Evolutionary conservation across 1,140 invertebrate genomes (phyloP).

Genomic region (Tetragonula clypearis): DNA sequence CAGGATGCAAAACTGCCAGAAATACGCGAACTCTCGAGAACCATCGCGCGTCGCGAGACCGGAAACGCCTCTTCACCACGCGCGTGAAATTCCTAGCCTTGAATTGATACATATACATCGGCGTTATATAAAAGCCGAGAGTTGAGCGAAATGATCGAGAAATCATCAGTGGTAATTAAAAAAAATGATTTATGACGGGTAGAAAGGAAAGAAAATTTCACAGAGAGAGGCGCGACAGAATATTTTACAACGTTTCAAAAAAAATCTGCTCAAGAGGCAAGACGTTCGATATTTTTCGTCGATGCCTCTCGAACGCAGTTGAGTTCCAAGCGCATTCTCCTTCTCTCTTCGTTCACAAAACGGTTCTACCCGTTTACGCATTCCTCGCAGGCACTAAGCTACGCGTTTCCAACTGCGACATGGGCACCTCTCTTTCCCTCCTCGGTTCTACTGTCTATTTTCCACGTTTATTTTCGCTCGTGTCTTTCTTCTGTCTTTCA

Average conservation of each 20-base stretch:
- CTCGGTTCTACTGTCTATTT: neutral
- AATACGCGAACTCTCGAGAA: neutral
- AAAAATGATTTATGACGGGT: too few relatives aligned
- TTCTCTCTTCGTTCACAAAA: slow-evolving; percentile 23
- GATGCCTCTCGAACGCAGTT: neutral
- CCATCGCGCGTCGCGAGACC: neutral
- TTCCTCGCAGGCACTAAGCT: slow-evolving; percentile 48
- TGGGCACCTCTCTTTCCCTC: slow-evolving; percentile 27
- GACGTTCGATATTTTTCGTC: neutral
- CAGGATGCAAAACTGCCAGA: slow-evolving; percentile 31
- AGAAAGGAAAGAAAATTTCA: neutral
- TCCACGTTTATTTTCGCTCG: slow-evolving; percentile 28
- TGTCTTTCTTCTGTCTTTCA: neutral
- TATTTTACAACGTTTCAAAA: neutral
- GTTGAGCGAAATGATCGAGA: neutral
- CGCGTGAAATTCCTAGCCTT: neutral
- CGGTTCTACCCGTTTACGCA: slow-evolving; percentile 65
- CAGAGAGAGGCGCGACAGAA: neutral
- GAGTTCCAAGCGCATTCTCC: neutral
- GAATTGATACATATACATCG: neutral
- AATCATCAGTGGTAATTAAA: neutral
- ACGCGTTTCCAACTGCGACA: slow-evolving; percentile 41
- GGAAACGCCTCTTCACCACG: neutral
- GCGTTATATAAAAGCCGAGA: neutral
- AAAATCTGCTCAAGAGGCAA: too few relatives aligned